These are phyloP conservation scores for Calliphora vicina DNA, from an alignment of 1,140 invertebrate species.

Conservation along the genomic window DNA sequence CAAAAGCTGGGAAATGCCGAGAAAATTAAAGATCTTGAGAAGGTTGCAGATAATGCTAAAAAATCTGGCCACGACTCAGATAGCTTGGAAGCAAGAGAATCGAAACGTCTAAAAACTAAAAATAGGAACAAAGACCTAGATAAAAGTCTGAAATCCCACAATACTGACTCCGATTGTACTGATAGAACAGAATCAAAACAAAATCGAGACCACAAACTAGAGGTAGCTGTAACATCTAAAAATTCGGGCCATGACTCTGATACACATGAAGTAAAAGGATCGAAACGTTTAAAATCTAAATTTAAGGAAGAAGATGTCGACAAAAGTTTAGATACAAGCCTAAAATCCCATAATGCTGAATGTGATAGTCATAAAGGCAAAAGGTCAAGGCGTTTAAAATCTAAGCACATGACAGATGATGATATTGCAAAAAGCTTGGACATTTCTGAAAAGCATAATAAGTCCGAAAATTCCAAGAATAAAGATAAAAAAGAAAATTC, in stretches of 20 bases:
- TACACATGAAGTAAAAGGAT: too few species aligned
- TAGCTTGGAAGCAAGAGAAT: background rate
- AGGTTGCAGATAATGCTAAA: background rate
- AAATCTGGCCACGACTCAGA: background rate
- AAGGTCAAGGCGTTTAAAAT: too few species aligned
- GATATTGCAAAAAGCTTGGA: background rate
- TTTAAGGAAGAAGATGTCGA: background rate
- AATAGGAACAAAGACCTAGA: too few species aligned
- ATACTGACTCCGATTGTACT: too few species aligned
- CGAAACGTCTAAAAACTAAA: background rate
- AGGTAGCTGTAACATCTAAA: too few species aligned
- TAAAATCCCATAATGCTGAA: background rate
- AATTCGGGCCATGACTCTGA: too few species aligned
- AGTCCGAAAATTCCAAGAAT: background rate
- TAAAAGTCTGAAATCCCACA: too few species aligned
- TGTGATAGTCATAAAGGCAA: too few species aligned
- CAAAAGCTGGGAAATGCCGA: background rate
- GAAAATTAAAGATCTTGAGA: background rate
- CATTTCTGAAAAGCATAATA: background rate
- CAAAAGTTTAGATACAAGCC: background rate
- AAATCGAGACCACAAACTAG: too few species aligned
- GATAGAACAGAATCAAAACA: too few species aligned
- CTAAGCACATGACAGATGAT: background rate
- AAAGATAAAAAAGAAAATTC: background rate
- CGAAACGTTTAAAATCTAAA: too few species aligned